These are phyloP conservation scores for Aphrophora alni DNA, from an alignment of 2,888 invertebrate genomes.

Conservation along the genomic window DNA sequence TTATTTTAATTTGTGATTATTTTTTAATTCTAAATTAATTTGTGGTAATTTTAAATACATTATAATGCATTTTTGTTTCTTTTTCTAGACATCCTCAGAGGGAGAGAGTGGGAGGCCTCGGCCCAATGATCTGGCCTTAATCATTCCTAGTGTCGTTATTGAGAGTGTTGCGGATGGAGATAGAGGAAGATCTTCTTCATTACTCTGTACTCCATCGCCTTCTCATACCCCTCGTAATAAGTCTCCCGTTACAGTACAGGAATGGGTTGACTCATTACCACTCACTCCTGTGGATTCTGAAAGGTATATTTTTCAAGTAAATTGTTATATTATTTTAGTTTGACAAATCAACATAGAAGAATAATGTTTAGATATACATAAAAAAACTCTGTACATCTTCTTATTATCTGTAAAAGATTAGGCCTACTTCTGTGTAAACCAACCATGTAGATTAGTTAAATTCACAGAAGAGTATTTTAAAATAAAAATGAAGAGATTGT, in stretches of 20 bases:
- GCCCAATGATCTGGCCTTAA: conserved; percentile 33
- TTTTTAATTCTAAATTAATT: too few relatives aligned
- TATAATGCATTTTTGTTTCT: background rate
- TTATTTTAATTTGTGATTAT: too few relatives aligned
- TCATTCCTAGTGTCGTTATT: conserved; percentile 10
- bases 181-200: background rate
- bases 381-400: too few relatives aligned
- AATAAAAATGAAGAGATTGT: too few relatives aligned
- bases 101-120: conserved; percentile 34
- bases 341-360: too few relatives aligned
- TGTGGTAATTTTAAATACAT: too few relatives aligned
- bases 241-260: conserved; percentile 71
- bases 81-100: conserved; percentile 29
- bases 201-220: conserved; percentile 31
- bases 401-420: too few relatives aligned
- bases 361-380: too few relatives aligned
- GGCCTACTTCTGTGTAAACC: too few relatives aligned
- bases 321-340: too few relatives aligned
- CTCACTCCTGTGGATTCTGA: conserved; percentile 43
- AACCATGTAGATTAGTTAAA: too few relatives aligned
- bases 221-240: conserved; percentile 55
- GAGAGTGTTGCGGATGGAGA: background rate
- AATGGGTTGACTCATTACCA: conserved; percentile 77
- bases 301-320: conserved; percentile 19
- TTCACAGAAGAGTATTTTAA: too few relatives aligned